Evolutionary conservation across 2,797 vertebrate species (phyloP).

Genomic region (Geotrypetes seraphini): DNA sequence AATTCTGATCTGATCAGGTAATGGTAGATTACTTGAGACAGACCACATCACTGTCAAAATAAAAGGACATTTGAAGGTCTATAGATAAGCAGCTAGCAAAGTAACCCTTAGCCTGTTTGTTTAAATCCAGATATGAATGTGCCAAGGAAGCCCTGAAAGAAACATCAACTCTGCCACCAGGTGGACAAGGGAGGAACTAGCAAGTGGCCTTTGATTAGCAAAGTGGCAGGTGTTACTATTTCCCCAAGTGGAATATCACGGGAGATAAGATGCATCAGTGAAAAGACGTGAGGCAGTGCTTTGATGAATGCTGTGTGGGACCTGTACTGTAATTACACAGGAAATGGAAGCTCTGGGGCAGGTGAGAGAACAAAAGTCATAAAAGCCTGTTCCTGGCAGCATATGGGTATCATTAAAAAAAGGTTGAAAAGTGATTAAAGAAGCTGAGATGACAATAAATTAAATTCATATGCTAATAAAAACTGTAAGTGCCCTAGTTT

Average conservation of each 20-base stretch:
- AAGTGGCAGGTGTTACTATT: not conserved
- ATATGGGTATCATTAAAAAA: constrained; percentile 29
- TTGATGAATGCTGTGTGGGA: constrained; percentile 2
- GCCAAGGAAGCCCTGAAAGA: not conserved
- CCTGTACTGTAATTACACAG: constrained; percentile 2
- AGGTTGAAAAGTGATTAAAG: constrained; percentile 23
- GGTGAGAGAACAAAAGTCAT: constrained; percentile 18
- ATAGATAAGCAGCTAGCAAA: not conserved
- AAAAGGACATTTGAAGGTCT: not conserved
- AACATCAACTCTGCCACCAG: constrained; percentile 20
- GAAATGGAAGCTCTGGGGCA: constrained; percentile 23
- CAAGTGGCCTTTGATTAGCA: not conserved
- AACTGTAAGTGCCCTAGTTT: constrained; percentile 7
- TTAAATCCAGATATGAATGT: no score
- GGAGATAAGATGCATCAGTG: not conserved
- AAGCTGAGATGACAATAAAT: constrained; percentile 22
- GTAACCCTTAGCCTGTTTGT: not conserved
- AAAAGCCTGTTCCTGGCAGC: constrained; percentile 13
- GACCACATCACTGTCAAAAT: not conserved
- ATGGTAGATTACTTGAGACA: no score
- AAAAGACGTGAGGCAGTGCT: not conserved
- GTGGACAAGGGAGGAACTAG: constrained; percentile 1
- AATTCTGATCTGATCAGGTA: no score
- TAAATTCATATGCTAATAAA: constrained; percentile 26
- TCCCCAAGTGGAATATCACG: not conserved